Percentiles rank a stretch among this genome's conserved stretches.
These are phyloP conservation scores for Phalloptychus januarius DNA, from an alignment of 2,797 vertebrate genomes.

Conservation along the genomic window DNA sequence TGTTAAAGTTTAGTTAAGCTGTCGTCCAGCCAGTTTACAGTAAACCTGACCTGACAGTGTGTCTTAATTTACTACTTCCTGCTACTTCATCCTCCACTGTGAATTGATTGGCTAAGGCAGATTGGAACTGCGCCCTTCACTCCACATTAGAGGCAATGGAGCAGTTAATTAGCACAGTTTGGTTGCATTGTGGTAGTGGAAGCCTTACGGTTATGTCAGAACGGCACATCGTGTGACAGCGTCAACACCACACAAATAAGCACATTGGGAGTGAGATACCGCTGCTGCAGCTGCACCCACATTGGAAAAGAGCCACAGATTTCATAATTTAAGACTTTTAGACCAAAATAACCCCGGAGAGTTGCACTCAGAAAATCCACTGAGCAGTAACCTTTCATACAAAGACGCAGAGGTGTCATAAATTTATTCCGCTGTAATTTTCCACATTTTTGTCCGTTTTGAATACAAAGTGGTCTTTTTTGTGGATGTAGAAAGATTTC, in stretches of 20 bases:
- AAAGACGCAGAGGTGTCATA: constrained; percentile 47
- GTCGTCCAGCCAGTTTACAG: constrained; percentile 71
- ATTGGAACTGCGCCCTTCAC: constrained; percentile 73
- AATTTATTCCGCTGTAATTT: constrained; percentile 55
- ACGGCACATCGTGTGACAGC: constrained; percentile 34
- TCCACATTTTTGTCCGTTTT: constrained; percentile 32
- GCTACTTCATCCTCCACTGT: constrained; percentile 48
- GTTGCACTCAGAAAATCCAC: constrained; percentile 44
- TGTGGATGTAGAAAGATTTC: constrained; percentile 71
- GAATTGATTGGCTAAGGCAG: constrained; percentile 73
- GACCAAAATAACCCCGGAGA: constrained; percentile 41
- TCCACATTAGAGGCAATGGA: constrained; percentile 64
- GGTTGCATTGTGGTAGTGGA: constrained; percentile 50
- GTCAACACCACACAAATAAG: constrained; percentile 57
- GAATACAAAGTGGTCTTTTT: constrained; percentile 51
- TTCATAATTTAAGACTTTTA: constrained; percentile 34
- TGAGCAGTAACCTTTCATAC: constrained; percentile 28
- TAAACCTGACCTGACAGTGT: constrained; percentile 68
- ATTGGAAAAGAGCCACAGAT: constrained; percentile 41
- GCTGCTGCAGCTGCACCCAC: constrained; percentile 41
- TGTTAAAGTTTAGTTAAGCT: constrained; percentile 62
- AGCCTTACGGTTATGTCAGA: constrained; percentile 58
- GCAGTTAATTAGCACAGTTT: constrained; percentile 71
- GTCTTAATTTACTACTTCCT: constrained; percentile 64
- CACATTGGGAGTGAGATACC: constrained; percentile 25